Conservation (phyloP, 2,888 invertebrate genomes). For the Drosophila suboccidentalis region DNA sequence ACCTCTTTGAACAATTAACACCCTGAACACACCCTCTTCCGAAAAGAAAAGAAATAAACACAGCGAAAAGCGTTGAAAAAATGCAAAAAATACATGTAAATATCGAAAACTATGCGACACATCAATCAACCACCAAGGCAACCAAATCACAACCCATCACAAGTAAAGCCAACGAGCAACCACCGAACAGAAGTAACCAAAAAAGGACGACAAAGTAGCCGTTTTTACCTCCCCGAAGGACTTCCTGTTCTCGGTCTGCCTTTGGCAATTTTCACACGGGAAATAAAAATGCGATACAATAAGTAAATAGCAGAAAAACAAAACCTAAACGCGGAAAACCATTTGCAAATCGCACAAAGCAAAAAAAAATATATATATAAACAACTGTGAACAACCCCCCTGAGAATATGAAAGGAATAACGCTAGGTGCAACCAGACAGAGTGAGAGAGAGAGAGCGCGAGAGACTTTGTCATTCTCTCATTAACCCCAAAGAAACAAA, state of each 20-base stretch:
- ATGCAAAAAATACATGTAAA: constrained; percentile 19
- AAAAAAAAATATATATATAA: constrained; percentile 7
- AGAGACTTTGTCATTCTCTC: constrained; percentile 34
- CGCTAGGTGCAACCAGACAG: constrained; percentile 18
- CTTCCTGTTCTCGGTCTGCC: constrained; percentile 63
- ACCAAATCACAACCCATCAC: constrained; percentile 73
- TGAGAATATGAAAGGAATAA: constrained; percentile 22
- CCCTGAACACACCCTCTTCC: neutral
- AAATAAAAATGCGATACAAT: constrained; percentile 80
- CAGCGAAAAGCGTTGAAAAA: neutral
- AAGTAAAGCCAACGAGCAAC: constrained; percentile 43
- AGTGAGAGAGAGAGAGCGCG: constrained; percentile 21
- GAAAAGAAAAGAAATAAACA: neutral
- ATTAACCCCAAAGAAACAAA: constrained; percentile 75
- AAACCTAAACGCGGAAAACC: constrained; percentile 81
- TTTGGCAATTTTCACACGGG: constrained; percentile 78
- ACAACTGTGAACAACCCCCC: constrained; percentile 59
- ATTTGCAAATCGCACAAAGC: constrained; percentile 76
- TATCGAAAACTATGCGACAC: constrained; percentile 54
- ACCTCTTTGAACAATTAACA: neutral
- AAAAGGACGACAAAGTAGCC: constrained; percentile 53
- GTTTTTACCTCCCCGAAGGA: constrained; percentile 36
- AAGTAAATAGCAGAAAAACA: constrained; percentile 72
- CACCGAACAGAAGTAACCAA: constrained; percentile 28
- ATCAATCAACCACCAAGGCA: constrained; percentile 79